Conservation (phyloP, 1,140 invertebrate genomes). For the Laupala kohalensis region DNA sequence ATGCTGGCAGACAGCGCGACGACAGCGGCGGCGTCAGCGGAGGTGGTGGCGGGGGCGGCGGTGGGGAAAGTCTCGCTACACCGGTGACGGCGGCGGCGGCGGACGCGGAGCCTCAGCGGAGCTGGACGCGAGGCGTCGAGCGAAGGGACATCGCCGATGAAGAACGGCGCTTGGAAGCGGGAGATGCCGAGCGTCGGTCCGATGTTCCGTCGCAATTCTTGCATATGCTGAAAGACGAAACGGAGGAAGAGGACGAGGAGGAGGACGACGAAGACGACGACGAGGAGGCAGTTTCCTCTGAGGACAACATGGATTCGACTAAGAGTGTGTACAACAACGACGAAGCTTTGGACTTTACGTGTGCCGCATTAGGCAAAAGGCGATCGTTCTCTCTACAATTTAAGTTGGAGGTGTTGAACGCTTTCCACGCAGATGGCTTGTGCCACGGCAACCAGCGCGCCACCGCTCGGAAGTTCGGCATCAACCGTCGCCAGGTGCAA, state of each 20-base stretch:
- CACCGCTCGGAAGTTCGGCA: conserved; percentile 44
- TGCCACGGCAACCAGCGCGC: conserved; percentile 45
- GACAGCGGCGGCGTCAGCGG: conserved; percentile 18
- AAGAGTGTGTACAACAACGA: conserved; percentile 14
- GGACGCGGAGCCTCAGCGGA: background rate
- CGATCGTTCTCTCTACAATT: conserved; percentile 37
- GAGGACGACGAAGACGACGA: conserved; percentile 16
- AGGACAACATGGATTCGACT: conserved; percentile 16
- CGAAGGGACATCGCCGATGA: background rate
- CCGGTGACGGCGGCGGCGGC: conserved; percentile 12
- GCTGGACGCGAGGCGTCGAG: background rate
- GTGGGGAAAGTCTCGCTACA: conserved; percentile 7
- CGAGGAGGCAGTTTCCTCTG: conserved; percentile 14
- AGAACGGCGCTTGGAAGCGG: background rate
- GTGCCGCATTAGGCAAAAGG: conserved; percentile 26
- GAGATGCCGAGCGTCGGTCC: background rate
- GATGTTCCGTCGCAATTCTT: background rate
- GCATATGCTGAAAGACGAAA: background rate
- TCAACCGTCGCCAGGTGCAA: conserved; percentile 47
- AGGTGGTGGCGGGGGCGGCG: background rate
- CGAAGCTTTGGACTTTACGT: conserved; percentile 22
- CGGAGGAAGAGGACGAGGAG: conserved; percentile 14
- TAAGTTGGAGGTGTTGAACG: conserved; percentile 37
- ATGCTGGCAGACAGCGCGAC: conserved; percentile 35
- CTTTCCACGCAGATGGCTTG: conserved; percentile 33